Conservation (phyloP, 1,140 invertebrate species). For the Aphis craccivora region DNA sequence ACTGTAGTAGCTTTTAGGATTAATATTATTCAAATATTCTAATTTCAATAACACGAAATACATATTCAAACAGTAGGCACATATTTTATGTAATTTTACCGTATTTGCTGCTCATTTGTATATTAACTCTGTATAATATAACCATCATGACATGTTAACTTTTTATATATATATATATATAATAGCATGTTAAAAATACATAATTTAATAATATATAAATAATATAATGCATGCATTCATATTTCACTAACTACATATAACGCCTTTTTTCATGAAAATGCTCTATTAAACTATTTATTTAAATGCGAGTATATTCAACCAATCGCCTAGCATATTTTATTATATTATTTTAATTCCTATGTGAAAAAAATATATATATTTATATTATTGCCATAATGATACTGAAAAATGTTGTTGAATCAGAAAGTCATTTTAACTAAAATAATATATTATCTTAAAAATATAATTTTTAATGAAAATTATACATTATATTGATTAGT, state of each 20-base stretch:
- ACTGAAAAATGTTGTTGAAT: not conserved
- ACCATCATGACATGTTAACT: conserved; percentile 11
- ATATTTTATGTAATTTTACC: conserved; percentile 18
- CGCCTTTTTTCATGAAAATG: not conserved
- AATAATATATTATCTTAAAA: not conserved
- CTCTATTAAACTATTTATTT: conserved; percentile 4
- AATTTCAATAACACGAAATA: conserved; percentile 19
- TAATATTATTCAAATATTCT: conserved; percentile 19
- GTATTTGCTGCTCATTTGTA: not conserved
- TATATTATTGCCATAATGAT: conserved; percentile 8
- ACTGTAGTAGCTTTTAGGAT: conserved; percentile 15
- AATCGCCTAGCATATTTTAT: not conserved
- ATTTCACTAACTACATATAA: conserved; percentile 4
- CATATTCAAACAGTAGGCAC: not conserved
- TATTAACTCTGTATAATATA: not conserved
- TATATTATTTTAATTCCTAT: not conserved
- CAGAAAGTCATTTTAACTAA: not conserved
- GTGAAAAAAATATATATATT: not conserved
- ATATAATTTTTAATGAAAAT: not conserved
- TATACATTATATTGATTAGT: conserved; percentile 20
- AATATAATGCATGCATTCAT: conserved; percentile 4
- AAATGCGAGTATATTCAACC: not conserved
- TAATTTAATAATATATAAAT: not conserved
- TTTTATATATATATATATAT: not conserved
- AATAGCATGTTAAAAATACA: conserved; percentile 5